A percentile compares a stretch with the other conserved stretches of the same genome.
Evolutionary conservation across 2,888 invertebrate genomes (phyloP).

Genomic region (Blera fallax): DNA sequence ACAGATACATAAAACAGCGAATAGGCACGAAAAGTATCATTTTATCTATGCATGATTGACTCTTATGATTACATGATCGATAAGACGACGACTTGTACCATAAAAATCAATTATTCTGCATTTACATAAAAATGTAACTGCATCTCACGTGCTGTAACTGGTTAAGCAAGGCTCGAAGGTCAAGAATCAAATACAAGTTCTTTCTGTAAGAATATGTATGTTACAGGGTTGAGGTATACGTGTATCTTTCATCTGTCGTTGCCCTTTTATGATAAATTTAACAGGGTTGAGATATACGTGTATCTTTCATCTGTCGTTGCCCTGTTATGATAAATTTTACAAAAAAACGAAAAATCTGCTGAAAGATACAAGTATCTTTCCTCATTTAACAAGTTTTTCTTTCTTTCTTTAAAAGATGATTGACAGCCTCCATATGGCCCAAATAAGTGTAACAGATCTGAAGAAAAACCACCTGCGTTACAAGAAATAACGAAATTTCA

Average conservation of each 20-base stretch:
- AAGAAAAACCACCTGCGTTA: slow-evolving; percentile 14
- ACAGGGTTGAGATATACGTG: no score
- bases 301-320: no score
- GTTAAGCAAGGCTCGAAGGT: no score
- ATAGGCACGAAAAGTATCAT: background rate
- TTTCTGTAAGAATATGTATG: no score
- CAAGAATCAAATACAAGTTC: no score
- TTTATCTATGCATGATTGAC: background rate
- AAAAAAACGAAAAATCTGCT: background rate
- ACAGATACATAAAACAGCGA: background rate
- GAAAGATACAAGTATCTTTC: background rate
- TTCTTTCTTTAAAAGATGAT: slow-evolving; percentile 48
- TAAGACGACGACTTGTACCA: background rate
- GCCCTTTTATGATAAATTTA: background rate
- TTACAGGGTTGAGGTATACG: no score
- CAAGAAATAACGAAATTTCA: slow-evolving; percentile 11
- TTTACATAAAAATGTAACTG: background rate
- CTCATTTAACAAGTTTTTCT: slow-evolving; percentile 13
- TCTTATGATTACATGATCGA: background rate
- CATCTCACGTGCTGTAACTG: no score
- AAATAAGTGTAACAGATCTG: slow-evolving; percentile 27
- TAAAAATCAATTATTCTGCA: background rate
- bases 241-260: no score
- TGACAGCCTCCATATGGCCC: slow-evolving; percentile 54
- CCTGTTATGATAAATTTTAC: background rate